These are phyloP conservation scores for Spea bombifrons DNA, from an alignment of 2,113 vertebrate species.

Conservation along the genomic window DNA sequence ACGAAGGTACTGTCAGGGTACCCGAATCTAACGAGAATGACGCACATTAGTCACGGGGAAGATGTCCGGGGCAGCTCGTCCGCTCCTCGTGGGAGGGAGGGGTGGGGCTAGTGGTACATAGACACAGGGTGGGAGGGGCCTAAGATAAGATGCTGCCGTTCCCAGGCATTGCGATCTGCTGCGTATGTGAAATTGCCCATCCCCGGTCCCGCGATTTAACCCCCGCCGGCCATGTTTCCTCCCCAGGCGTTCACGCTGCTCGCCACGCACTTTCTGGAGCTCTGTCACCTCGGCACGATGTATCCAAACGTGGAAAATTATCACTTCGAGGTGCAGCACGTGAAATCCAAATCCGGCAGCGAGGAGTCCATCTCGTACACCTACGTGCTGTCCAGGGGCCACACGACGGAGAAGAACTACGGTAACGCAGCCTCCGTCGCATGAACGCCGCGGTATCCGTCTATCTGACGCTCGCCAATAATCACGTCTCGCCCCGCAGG, in stretches of 20 bases:
- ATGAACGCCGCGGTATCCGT: background rate
- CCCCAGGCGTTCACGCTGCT: slow-evolving; percentile 90
- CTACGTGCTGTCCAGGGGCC: slow-evolving; percentile 80
- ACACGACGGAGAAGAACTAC: slow-evolving; percentile 86
- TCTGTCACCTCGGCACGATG: slow-evolving; percentile 82
- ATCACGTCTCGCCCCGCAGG: slow-evolving; percentile 60
- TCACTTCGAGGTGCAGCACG: slow-evolving; percentile 91
- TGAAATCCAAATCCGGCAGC: slow-evolving; percentile 65
- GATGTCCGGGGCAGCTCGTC: too few species aligned
- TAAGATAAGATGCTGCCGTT: too few species aligned
- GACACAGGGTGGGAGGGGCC: too few species aligned
- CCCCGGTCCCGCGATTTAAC: too few species aligned
- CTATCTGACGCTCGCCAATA: background rate
- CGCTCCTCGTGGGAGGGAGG: too few species aligned
- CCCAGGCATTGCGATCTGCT: too few species aligned
- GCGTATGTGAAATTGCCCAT: too few species aligned
- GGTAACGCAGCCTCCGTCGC: slow-evolving; percentile 63
- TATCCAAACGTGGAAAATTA: slow-evolving; percentile 93
- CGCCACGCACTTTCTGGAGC: slow-evolving; percentile 91
- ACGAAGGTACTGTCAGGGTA: slow-evolving; percentile 75
- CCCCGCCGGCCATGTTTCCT: slow-evolving; percentile 21
- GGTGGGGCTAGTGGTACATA: too few species aligned
- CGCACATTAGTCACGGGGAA: too few species aligned
- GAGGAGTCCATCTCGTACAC: slow-evolving; percentile 81
- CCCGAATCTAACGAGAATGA: too few species aligned